Percentiles rank a stretch among this genome's conserved stretches.
Evolutionary conservation across 1,140 invertebrate genomes (phyloP).

Genomic region (Aradophagus sp.): DNA sequence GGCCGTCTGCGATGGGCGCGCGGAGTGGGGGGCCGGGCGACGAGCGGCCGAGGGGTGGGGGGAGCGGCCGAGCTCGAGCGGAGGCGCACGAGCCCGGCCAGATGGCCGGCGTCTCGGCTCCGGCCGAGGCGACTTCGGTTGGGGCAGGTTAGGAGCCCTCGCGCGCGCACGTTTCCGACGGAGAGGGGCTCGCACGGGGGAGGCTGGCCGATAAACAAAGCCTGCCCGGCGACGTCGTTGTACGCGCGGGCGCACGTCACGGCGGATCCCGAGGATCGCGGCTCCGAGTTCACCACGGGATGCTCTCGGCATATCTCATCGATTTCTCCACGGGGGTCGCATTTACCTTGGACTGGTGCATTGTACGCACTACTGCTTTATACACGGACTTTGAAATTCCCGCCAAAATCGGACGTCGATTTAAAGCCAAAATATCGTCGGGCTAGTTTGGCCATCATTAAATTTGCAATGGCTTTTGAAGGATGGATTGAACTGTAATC

Average conservation of each 20-base stretch:
- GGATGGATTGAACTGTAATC: too few species aligned
- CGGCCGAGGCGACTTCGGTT: constrained; percentile 21
- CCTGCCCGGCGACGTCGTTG: constrained; percentile 1
- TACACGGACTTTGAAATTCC: too few species aligned
- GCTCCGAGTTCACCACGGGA: background rate
- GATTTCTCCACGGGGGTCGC: background rate
- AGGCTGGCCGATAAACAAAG: constrained; percentile 19
- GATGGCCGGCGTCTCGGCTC: constrained; percentile 34
- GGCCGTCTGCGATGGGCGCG: background rate
- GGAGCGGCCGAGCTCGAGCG: constrained; percentile 14
- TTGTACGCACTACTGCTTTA: too few species aligned
- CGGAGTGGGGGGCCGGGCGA: background rate
- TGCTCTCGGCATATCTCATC: constrained; percentile 1
- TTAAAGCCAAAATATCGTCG: too few species aligned
- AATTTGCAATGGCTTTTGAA: too few species aligned
- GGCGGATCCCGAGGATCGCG: background rate
- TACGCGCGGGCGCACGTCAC: constrained; percentile 11
- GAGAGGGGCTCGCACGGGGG: background rate
- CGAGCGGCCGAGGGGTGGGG: background rate
- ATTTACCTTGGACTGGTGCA: too few species aligned
- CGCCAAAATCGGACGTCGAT: too few species aligned
- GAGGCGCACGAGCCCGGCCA: constrained; percentile 30
- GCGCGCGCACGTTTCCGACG: constrained; percentile 1
- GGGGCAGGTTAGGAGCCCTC: constrained; percentile 33
- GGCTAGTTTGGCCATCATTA: too few species aligned